These are phyloP conservation scores for Eledone cirrhosa DNA, from an alignment of 2,888 invertebrate genomes.

Conservation along the genomic window DNA sequence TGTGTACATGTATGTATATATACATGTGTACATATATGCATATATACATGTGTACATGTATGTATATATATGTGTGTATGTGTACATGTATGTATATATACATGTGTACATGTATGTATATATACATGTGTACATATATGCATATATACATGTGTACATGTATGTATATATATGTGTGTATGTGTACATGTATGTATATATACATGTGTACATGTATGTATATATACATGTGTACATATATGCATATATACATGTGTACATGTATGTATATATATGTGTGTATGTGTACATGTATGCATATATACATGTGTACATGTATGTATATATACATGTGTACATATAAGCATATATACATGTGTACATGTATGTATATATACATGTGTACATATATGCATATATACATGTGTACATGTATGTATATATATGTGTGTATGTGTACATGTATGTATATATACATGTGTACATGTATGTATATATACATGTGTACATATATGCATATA, in stretches of 20 bases:
- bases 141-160: neutral
- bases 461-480: neutral
- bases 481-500: neutral
- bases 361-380: neutral
- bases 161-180: neutral
- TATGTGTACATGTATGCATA: neutral
- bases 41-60: neutral
- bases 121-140: neutral
- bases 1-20: slow-evolving; percentile 3
- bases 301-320: neutral
- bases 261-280: neutral
- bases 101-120: neutral
- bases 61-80: neutral
- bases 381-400: neutral
- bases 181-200: neutral
- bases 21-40: neutral
- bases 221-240: neutral
- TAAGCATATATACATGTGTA: neutral
- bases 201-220: neutral
- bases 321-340: neutral
- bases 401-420: neutral
- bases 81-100: neutral
- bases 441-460: neutral
- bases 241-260: neutral
- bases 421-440: neutral